A percentile compares a stretch with the other conserved stretches of the same genome.
Evolutionary conservation across 2,797 vertebrate species (phyloP).

Genomic region (Bradypodion pumilum): DNA sequence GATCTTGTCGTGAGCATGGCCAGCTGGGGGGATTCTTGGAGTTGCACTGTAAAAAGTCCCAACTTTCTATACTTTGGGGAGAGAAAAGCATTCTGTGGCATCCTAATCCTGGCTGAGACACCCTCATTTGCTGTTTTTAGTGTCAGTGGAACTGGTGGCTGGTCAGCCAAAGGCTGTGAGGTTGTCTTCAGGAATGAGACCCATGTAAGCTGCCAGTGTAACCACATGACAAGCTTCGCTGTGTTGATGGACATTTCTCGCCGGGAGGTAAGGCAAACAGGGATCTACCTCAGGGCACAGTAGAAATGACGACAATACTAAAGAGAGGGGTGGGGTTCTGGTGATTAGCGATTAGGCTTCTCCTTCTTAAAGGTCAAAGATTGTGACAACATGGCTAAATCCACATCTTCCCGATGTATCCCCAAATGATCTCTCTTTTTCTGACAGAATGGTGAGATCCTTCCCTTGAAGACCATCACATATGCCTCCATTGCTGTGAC

Average conservation of each 20-base stretch:
- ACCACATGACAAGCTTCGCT: conserved; percentile 94
- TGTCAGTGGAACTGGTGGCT: conserved; percentile 80
- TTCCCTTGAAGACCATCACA: conserved; percentile 89
- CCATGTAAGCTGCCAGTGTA: conserved; percentile 95
- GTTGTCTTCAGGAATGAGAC: conserved; percentile 90
- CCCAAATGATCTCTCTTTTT: background rate
- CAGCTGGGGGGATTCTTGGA: no score
- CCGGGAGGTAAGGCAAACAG: conserved; percentile 81
- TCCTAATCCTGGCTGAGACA: background rate
- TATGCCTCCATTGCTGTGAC: conserved; percentile 87
- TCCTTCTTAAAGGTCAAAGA: background rate
- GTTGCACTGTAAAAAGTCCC: no score
- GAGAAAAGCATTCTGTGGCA: background rate
- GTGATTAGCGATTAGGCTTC: background rate
- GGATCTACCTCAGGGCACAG: background rate
- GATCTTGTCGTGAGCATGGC: no score
- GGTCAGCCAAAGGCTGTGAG: conserved; percentile 94
- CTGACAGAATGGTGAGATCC: conserved; percentile 90
- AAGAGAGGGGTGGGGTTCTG: background rate
- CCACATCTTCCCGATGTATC: background rate
- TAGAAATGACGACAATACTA: background rate
- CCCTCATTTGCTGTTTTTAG: conserved; percentile 60
- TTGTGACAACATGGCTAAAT: background rate
- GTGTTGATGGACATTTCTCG: conserved; percentile 95
- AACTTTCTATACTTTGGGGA: no score